These are phyloP conservation scores for Anarsia innoxiella DNA, from an alignment of 2,888 invertebrate genomes.

Conservation along the genomic window DNA sequence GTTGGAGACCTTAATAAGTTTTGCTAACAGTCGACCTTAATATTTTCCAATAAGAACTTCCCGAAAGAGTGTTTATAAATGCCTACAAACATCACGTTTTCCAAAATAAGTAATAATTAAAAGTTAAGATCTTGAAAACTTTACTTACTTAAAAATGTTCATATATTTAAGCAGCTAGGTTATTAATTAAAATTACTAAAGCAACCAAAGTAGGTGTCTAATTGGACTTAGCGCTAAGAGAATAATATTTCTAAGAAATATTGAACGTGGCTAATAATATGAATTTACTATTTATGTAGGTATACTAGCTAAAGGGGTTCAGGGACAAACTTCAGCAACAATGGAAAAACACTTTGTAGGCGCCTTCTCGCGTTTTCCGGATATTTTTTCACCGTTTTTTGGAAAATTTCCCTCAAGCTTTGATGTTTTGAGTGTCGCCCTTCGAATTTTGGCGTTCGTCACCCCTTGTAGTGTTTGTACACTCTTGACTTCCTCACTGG, in stretches of 20 bases:
- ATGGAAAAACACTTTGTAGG: conserved; percentile 27
- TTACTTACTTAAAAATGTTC: too few species aligned
- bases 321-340: conserved; percentile 21
- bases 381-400: conserved; percentile 38
- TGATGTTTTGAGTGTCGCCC: conserved; percentile 48
- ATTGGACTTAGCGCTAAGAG: background rate
- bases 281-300: too few species aligned
- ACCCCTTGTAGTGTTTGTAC: conserved; percentile 27
- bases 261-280: background rate
- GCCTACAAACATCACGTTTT: too few species aligned
- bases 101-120: too few species aligned
- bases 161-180: too few species aligned
- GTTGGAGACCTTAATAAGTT: too few species aligned
- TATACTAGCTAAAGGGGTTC: conserved; percentile 11
- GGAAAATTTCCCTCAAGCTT: conserved; percentile 35
- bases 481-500: conserved; percentile 21
- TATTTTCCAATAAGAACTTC: too few species aligned
- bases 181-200: too few species aligned
- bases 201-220: too few species aligned
- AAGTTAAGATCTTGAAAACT: too few species aligned
- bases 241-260: background rate
- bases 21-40: too few species aligned
- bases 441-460: conserved; percentile 38
- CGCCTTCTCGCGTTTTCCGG: conserved; percentile 30
- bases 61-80: too few species aligned